Conservation (phyloP, 2,113 vertebrate genomes). For the Propithecus coquereli region DNA sequence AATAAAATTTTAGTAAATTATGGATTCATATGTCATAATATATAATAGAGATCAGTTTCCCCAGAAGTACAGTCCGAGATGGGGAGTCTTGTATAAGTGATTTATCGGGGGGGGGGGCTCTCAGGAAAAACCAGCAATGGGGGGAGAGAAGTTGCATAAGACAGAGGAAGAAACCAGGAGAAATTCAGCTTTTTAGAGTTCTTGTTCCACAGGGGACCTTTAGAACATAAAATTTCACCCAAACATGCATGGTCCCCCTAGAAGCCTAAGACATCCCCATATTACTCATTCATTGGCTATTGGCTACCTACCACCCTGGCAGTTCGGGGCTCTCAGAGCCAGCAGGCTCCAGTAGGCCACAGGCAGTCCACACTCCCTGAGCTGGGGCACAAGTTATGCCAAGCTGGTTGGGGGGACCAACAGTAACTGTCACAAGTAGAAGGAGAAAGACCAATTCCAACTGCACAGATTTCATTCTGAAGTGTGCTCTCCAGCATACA, state of each 20-base stretch:
- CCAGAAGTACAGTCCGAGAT: background rate
- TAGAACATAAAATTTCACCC: background rate
- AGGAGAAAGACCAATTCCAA: background rate
- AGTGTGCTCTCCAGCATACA: background rate
- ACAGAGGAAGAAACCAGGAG: background rate
- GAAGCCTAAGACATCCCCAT: background rate
- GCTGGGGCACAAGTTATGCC: no score
- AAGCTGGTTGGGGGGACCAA: background rate
- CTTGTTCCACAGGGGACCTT: background rate
- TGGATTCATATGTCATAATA: background rate
- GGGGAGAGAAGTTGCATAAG: background rate
- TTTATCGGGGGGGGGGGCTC: background rate
- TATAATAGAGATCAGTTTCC: background rate
- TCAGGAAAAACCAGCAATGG: background rate
- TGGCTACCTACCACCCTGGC: background rate
- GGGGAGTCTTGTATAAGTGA: background rate
- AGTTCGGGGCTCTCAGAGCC: background rate
- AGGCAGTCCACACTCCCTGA: background rate
- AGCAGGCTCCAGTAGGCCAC: background rate
- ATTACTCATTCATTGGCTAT: background rate
- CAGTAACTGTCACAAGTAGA: no score
- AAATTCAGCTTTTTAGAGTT: background rate
- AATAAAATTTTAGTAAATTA: background rate
- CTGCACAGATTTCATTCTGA: background rate
- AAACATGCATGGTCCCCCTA: rapidly evolving